Evolutionary conservation across 2,888 invertebrate species (phyloP).

Genomic region (Microctonus aethiopoides): DNA sequence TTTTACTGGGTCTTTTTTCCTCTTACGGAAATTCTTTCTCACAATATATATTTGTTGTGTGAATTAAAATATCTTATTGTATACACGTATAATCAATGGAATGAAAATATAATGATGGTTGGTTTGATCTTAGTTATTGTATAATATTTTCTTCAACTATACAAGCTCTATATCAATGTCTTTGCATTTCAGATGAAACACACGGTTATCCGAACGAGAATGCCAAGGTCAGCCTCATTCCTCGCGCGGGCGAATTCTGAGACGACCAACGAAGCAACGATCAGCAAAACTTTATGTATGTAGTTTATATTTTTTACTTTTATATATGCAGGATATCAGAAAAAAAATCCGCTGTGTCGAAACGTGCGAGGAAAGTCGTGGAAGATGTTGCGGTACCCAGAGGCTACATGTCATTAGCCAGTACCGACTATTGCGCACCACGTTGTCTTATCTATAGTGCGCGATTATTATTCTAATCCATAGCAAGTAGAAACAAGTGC

Average conservation of each 20-base stretch:
- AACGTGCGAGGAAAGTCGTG: conserved; percentile 3
- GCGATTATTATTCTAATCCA: conserved; percentile 16
- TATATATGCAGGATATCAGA: not conserved
- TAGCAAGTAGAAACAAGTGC: conserved; percentile 18
- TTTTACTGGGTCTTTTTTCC: conserved; percentile 8
- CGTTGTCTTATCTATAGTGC: conserved; percentile 12
- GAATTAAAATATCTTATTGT: not conserved
- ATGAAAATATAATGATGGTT: not conserved
- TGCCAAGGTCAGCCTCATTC: conserved; percentile 63
- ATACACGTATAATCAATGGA: not conserved
- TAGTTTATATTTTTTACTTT: not conserved
- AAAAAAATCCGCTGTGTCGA: not conserved
- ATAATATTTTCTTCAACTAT: conserved; percentile 29
- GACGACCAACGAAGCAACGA: conserved; percentile 31
- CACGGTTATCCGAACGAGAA: conserved; percentile 56
- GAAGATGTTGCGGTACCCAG: conserved; percentile 10
- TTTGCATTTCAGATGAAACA: conserved; percentile 22
- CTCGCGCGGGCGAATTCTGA: conserved; percentile 31
- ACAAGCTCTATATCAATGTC: conserved; percentile 35
- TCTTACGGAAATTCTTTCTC: conserved; percentile 10
- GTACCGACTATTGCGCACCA: too few relatives aligned
- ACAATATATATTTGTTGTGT: not conserved
- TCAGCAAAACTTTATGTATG: conserved; percentile 33
- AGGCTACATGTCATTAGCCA: conserved; percentile 28
- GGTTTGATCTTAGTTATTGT: not conserved